Base-by-base conservation (phyloP, 2,888 invertebrate genomes). In the Dolichopus griseipennis region DNA sequence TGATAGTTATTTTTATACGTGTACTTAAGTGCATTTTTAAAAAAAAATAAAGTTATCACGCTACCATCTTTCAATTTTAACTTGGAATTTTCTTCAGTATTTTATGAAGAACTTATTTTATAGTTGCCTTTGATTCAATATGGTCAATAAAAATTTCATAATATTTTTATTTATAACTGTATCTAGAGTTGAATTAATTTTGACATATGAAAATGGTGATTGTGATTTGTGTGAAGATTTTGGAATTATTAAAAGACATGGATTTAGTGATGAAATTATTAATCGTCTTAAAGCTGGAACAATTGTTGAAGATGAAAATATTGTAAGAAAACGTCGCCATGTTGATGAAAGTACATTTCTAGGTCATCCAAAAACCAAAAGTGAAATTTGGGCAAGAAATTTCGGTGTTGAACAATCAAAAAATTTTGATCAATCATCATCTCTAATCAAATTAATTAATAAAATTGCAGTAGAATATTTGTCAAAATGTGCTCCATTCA, bases 401-500 rank as follows among this genome's bases (percentile, higher is more conserved):
- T 85, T 87, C 74, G 75, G 85, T n/a, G 76, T 83, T 41, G 76
- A 82, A 65, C 71, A 34, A 65, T 27, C 68, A 0, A 69, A 71
- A 12, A 73, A 70, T 65, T 83, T 80, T 64, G 84, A 85, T 71
- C 86, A 88, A 78, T 83, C 82, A 0, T 77, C 82, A n/a, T 88
- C 88, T 0, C 79, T 90, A 12, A 84, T 88, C 1, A 80, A 80
- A 65, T 81, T 90, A 18, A 75, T 90, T 7, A 84, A 84, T 70
- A 85, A 85, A 74, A 83, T 90, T 61, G 85, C 87, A 1, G 65
- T 80, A 1, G 83, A 84, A 10, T 86, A 90, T 78, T 77, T 90
- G 34, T 80, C 78, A n/a, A 85, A 86, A 68, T 90, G 90, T 74
- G 85, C 85, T 1, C 86, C 89, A 1, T 83, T 87, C 2, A 83